phyloP scores from a whole-genome alignment of 1,140 invertebrate genomes.

The Gerris buenoi region DNA sequence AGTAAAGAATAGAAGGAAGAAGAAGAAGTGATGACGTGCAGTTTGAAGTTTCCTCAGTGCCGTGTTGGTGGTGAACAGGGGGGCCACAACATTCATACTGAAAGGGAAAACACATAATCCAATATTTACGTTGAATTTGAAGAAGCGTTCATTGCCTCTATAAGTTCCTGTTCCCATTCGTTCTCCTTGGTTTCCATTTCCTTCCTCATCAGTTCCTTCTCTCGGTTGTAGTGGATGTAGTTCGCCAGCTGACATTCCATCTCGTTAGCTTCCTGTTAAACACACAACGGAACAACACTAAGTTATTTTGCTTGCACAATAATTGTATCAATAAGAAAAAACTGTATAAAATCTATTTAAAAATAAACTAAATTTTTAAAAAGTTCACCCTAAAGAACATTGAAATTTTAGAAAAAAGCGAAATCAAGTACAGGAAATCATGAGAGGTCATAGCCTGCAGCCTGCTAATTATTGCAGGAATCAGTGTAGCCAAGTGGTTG shows the following conservation, averaged over 20 bases:
- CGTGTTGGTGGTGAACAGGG: too few relatives aligned
- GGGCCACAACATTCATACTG: background rate
- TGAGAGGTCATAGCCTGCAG: too few relatives aligned
- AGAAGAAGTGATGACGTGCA: too few relatives aligned
- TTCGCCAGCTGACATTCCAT: constrained; percentile 34
- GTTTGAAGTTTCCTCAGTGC: too few relatives aligned
- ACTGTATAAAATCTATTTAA: background rate
- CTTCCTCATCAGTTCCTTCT: constrained; percentile 41
- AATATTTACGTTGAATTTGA: constrained; percentile 32
- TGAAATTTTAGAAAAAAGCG: too few relatives aligned
- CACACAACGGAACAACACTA: too few relatives aligned
- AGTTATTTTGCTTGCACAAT: too few relatives aligned
- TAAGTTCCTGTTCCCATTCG: constrained; percentile 53
- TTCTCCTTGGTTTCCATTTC: constrained; percentile 49
- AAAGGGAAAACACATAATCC: background rate
- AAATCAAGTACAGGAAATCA: too few relatives aligned
- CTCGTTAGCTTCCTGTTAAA: constrained; percentile 19
- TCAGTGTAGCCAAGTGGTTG: too few relatives aligned
- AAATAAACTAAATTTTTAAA: constrained; percentile 6
- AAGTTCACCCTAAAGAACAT: background rate
- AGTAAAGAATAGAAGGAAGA: too few relatives aligned
- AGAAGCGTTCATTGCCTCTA: constrained; percentile 43
- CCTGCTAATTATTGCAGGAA: too few relatives aligned
- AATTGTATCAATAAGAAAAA: too few relatives aligned
- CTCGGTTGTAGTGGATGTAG: constrained; percentile 55